phyloP scores from a whole-genome alignment of 2,888 invertebrate genomes.

The Psococerastis gibbosa region DNA sequence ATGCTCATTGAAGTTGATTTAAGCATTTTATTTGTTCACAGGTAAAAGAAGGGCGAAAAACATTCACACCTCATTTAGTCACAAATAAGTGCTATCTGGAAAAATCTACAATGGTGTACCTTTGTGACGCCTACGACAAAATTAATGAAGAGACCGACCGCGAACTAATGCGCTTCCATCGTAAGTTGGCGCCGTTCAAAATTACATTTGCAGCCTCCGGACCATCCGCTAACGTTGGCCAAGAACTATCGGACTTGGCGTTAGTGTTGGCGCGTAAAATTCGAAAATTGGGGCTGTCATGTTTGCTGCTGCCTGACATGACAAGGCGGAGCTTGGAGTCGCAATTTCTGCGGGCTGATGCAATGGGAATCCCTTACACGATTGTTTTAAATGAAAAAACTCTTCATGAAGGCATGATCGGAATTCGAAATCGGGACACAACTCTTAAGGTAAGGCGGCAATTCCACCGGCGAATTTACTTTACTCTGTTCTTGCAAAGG shows the following conservation, averaged over 20 bases:
- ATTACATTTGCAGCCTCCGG: conserved; percentile 38
- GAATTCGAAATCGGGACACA: conserved; percentile 31
- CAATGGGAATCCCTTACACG: conserved; percentile 51
- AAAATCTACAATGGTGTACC: conserved; percentile 31
- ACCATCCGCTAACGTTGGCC: conserved; percentile 3
- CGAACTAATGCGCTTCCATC: conserved; percentile 38
- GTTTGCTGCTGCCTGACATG: conserved; percentile 2
- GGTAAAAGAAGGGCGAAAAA: conserved; percentile 25
- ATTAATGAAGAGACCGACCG: conserved; percentile 17
- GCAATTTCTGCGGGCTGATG: conserved; percentile 29
- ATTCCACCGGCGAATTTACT: no score
- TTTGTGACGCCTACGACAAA: conserved; percentile 38
- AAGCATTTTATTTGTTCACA: conserved; percentile 18
- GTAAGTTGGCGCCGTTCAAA: conserved; percentile 58
- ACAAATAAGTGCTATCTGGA: conserved; percentile 32
- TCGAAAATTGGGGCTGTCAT: background rate
- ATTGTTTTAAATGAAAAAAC: conserved; percentile 47
- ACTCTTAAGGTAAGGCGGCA: conserved; percentile 44
- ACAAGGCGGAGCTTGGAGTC: conserved; percentile 21
- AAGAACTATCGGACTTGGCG: conserved; percentile 5
- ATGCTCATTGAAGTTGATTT: no score
- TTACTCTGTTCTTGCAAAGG: no score
- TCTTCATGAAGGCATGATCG: conserved; percentile 48
- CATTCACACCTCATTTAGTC: conserved; percentile 25
- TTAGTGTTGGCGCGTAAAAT: conserved; percentile 1